A percentile compares a stretch with the other conserved stretches of the same genome.
Conservation (phyloP, 2,113 vertebrate genomes). For the Ptyas mucosa region DNA sequence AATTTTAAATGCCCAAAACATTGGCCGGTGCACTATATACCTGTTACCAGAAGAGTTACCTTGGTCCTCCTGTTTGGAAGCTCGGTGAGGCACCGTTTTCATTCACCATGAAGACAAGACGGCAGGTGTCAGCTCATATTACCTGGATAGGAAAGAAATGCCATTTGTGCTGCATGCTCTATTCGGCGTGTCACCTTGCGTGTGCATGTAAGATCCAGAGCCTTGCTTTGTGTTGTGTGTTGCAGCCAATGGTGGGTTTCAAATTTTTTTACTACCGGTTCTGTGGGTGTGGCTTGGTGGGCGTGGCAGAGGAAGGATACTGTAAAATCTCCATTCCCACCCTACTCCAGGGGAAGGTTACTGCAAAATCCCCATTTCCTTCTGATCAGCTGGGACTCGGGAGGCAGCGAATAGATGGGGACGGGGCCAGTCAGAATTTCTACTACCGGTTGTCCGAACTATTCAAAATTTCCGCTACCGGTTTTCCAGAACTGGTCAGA, state of each 20-base stretch:
- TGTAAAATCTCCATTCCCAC: no score
- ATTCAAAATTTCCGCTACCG: no score
- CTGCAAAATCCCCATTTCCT: no score
- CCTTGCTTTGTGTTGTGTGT: neutral
- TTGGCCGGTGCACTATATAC: constrained; percentile 80
- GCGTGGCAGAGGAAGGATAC: no score
- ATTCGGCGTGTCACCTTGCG: constrained; percentile 78
- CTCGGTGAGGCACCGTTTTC: constrained; percentile 78
- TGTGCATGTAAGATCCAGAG: constrained; percentile 74
- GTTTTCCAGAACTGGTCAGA: no score
- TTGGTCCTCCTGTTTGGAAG: constrained; percentile 78
- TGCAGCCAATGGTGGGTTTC: neutral
- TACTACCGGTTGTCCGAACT: no score
- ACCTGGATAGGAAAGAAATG: constrained; percentile 74
- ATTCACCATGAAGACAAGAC: constrained; percentile 77
- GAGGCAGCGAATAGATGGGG: no score
- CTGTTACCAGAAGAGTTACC: constrained; percentile 81
- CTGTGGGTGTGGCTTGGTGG: no score
- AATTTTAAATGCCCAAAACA: constrained; percentile 74
- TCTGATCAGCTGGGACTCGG: no score
- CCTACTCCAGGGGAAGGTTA: no score
- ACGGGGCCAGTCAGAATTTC: no score
- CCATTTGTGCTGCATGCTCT: constrained; percentile 79
- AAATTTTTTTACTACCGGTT: no score
- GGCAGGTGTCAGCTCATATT: constrained; percentile 77